Evolutionary conservation across 2,113 vertebrate species (phyloP).

Genomic region (Sphaerodactylus townsendi): DNA sequence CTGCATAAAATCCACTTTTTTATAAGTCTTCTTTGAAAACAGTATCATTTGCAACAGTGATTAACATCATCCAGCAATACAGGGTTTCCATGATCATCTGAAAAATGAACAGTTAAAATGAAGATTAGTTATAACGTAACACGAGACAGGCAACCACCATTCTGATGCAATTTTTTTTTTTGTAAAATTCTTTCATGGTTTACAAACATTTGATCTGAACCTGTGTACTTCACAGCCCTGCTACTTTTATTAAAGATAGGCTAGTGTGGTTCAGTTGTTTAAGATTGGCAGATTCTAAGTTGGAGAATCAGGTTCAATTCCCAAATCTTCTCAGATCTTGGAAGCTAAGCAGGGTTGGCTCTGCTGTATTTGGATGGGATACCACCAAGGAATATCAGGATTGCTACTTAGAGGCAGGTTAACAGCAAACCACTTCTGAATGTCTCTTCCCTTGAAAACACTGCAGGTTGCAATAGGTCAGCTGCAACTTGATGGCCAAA

Average conservation of each 20-base stretch:
- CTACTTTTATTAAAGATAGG: neutral
- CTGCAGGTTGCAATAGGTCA: too few species aligned
- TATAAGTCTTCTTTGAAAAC: slow-evolving; percentile 71
- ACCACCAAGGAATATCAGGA: too few species aligned
- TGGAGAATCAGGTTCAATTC: too few species aligned
- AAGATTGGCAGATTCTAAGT: too few species aligned
- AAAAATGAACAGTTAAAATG: slow-evolving; percentile 23
- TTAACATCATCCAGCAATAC: slow-evolving; percentile 54
- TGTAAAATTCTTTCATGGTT: neutral
- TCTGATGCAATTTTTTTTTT: neutral
- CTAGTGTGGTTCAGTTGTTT: too few species aligned
- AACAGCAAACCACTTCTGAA: too few species aligned
- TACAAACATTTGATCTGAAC: neutral
- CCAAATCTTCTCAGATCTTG: too few species aligned
- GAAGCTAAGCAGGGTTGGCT: too few species aligned
- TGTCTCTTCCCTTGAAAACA: too few species aligned
- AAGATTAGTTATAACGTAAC: neutral
- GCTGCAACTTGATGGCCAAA: too few species aligned
- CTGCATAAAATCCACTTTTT: slow-evolving; percentile 52
- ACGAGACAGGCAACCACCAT: neutral
- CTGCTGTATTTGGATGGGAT: too few species aligned
- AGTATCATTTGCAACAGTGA: slow-evolving; percentile 58
- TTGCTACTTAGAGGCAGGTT: too few species aligned
- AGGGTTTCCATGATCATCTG: slow-evolving; percentile 68
- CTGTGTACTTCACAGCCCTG: neutral